These are phyloP conservation scores for Sebastes vulpes DNA, from an alignment of 2,797 vertebrate genomes.

Conservation along the genomic window DNA sequence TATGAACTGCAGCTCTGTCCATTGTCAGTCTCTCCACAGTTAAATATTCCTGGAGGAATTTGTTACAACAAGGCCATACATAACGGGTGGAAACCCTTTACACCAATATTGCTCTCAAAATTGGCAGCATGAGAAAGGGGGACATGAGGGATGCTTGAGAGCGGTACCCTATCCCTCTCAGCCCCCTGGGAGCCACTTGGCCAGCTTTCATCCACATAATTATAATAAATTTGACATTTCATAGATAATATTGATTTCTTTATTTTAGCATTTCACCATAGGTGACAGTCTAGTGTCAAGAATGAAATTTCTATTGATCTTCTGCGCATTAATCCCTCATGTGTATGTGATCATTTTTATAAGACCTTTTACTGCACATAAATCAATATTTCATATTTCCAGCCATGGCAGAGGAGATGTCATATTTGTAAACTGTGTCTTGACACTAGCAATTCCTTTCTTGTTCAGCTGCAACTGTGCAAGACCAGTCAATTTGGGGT, in stretches of 20 bases:
- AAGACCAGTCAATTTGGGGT: slow-evolving; percentile 98
- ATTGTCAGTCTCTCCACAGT: slow-evolving; percentile 92
- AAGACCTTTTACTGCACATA: slow-evolving; percentile 99
- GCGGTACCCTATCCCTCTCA: slow-evolving; percentile 98
- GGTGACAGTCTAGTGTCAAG: slow-evolving; percentile 99
- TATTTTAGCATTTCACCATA: slow-evolving; percentile 99
- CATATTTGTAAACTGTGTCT: slow-evolving; percentile 99
- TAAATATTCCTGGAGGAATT: slow-evolving; percentile 99
- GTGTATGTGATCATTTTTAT: slow-evolving; percentile 99
- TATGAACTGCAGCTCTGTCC: slow-evolving; percentile 85
- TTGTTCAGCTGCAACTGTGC: slow-evolving; percentile 99
- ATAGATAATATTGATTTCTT: slow-evolving; percentile 99
- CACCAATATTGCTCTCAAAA: slow-evolving; percentile 99
- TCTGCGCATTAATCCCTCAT: slow-evolving; percentile 99
- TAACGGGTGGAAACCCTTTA: slow-evolving; percentile 94
- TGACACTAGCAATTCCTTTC: slow-evolving; percentile 99
- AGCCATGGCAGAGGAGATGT: slow-evolving; percentile 99
- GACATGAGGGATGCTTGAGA: slow-evolving; percentile 98
- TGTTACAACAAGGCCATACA: slow-evolving; percentile 94
- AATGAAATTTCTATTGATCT: slow-evolving; percentile 99
- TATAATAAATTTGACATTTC: slow-evolving; percentile 99
- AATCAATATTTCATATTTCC: slow-evolving; percentile 99
- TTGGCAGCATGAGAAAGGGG: slow-evolving; percentile 98
- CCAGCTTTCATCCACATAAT: slow-evolving; percentile 99
- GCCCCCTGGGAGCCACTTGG: slow-evolving; percentile 99